Evolutionary conservation across 92 coral and sea anemone genomes (phyloP).

Genomic region (Heliopora coerulea): DNA sequence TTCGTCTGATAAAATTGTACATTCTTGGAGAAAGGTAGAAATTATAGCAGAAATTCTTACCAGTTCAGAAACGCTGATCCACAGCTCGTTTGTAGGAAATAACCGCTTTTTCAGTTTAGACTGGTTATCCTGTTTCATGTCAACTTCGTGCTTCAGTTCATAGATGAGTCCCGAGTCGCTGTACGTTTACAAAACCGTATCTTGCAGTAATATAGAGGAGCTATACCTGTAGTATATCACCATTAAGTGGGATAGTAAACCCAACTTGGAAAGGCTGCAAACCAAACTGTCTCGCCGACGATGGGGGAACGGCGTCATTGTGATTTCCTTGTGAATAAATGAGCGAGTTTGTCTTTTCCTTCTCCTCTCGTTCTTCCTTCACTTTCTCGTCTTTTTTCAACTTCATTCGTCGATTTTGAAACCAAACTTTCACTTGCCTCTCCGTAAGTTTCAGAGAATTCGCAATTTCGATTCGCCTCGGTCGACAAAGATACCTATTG

Average conservation of each 20-base stretch:
- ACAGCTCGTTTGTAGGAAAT: neutral
- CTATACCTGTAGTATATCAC: too few relatives aligned
- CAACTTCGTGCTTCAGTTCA: too few relatives aligned
- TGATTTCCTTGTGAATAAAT: constrained; percentile 23
- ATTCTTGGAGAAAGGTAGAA: neutral
- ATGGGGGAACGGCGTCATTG: constrained; percentile 4
- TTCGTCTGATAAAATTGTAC: neutral
- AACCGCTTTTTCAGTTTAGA: neutral
- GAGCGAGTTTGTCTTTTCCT: constrained; percentile 43
- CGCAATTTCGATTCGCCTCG: constrained; percentile 89
- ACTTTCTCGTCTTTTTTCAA: constrained; percentile 92
- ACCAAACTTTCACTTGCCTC: constrained; percentile 96
- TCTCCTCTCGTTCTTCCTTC: constrained; percentile 58
- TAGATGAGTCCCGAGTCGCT: too few relatives aligned
- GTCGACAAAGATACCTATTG: constrained; percentile 84
- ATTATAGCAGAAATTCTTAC: neutral
- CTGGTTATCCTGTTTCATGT: too few relatives aligned
- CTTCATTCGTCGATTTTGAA: constrained; percentile 96
- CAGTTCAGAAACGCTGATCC: neutral
- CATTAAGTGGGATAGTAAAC: neutral
- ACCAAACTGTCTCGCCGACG: constrained; percentile 12
- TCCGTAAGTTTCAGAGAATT: constrained; percentile 79
- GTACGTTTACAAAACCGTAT: too few relatives aligned
- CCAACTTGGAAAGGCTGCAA: constrained; percentile 6
- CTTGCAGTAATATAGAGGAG: too few relatives aligned